phyloP scores from a whole-genome alignment of 1,140 invertebrate species.

The Pteromalus puparum region DNA sequence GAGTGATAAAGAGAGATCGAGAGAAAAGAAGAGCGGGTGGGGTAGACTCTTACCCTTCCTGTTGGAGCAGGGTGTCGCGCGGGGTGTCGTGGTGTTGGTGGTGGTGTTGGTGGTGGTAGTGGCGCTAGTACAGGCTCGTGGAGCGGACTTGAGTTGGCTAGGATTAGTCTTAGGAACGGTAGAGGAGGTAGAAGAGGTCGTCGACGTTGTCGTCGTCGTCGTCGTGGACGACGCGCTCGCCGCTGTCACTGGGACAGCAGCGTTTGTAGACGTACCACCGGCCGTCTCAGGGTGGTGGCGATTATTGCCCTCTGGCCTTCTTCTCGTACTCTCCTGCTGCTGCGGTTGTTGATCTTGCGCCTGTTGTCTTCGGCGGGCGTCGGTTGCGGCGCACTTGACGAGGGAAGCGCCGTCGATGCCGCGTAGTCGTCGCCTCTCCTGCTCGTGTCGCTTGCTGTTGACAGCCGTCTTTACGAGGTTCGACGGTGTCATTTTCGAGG shows the following conservation, averaged over 20 bases:
- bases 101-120: constrained; percentile 72
- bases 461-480: constrained; percentile 81
- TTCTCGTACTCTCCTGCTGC: constrained; percentile 49
- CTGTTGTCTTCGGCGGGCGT: constrained; percentile 39
- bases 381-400: constrained; percentile 63
- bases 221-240: neutral
- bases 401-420: constrained; percentile 64
- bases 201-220: constrained; percentile 8
- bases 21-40: constrained; percentile 70
- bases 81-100: constrained; percentile 76
- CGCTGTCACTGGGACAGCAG: neutral
- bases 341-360: constrained; percentile 51
- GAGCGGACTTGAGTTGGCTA: constrained; percentile 69
- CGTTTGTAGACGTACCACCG: neutral
- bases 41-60: constrained; percentile 76
- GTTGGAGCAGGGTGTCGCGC: constrained; percentile 76
- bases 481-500: constrained; percentile 77
- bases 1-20: constrained; percentile 41
- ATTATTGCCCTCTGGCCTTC: neutral
- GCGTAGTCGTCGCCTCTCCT: constrained; percentile 70
- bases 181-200: constrained; percentile 30
- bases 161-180: constrained; percentile 59
- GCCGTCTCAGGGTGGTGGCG: constrained; percentile 13
- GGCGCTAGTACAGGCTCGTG: constrained; percentile 74
- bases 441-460: constrained; percentile 78